Evolutionary conservation across 2,888 invertebrate species (phyloP), one percentile per base, ranked within the genome.

Genomic region (Philereme vetulata): DNA sequence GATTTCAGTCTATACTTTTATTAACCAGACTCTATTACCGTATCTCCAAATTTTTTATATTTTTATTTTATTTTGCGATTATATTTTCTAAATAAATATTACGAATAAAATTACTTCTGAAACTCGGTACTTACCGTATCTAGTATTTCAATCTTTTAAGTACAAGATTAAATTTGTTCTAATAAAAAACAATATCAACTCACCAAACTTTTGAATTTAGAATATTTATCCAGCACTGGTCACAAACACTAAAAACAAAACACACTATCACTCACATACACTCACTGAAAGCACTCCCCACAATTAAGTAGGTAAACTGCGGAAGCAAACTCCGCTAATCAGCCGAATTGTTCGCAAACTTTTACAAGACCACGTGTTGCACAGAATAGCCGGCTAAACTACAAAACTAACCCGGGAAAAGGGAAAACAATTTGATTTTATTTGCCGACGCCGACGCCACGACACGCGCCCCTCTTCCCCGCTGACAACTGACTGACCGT

Each of bases 401-500:
- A 64, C 61, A 7, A 52, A 54, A 53, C 56, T 52, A 64, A 70
- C 69, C 70, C 69, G 67, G 65, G 62, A 60, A 60, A 72, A 52
- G 70, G 72, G 70, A 79, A 85, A 84, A 80, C 76, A 77, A 80
- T 81, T 81, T 80, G 77, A 82, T 80, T 78, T 66, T 74, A 73
- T 73, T 70, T 71, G 72, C 78, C 72, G 73, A 72, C 36, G 21
- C 21, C 21, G 21, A 36, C 76, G 81, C 74, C 80, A 76, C 78
- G 76, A 78, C 72, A 69, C 76, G 75, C 81, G 78, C 77, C 81
- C 82, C 83, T 82, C 63, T 60, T 84, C 77, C 81, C 76, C 76
- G 85, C 87, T 85, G 85, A 88, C 89, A 87, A 91, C 90, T 88
- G 90, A 85, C 82, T 85, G 88, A 76, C 81, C 82, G 85, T 75